Percentiles rank a stretch among this genome's conserved stretches.
phyloP scores from a whole-genome alignment of 2,888 invertebrate species.

The Lacanobia oleracea region DNA sequence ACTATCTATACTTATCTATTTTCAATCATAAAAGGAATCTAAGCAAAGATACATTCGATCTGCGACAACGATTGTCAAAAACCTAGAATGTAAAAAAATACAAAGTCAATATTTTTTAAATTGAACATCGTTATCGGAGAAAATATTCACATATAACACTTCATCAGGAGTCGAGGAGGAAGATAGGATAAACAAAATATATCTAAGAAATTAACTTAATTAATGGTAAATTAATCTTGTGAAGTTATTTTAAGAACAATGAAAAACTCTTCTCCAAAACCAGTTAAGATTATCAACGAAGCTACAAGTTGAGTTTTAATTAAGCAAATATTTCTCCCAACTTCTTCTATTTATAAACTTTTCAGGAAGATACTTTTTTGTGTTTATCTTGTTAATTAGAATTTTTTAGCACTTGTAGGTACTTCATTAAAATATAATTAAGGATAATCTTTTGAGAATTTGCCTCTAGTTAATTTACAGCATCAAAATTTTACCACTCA shows the following conservation, averaged over 20 bases:
- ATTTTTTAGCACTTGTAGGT: neutral
- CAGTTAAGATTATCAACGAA: conserved; percentile 2
- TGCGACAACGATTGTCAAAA: neutral
- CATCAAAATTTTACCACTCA: neutral
- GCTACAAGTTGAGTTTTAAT: conserved; percentile 19
- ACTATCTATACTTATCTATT: too few species aligned
- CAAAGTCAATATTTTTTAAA: neutral
- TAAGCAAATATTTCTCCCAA: conserved; percentile 12
- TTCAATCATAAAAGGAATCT: neutral
- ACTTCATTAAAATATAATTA: conserved; percentile 9
- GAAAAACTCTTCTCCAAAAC: neutral
- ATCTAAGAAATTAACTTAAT: neutral
- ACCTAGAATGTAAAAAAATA: neutral
- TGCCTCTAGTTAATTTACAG: neutral
- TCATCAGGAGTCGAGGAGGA: too few species aligned
- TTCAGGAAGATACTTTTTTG: neutral
- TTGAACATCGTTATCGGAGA: neutral
- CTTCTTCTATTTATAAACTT: conserved; percentile 4
- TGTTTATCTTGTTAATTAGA: conserved; percentile 15
- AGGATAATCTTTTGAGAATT: neutral
- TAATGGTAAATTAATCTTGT: neutral
- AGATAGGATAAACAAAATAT: neutral
- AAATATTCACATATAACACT: too few species aligned
- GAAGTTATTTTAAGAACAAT: neutral
- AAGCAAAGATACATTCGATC: neutral